Percentiles rank a stretch among this genome's conserved stretches.
phyloP scores from a whole-genome alignment of 2,888 invertebrate genomes.

The Hirtodrosophila confusa region DNA sequence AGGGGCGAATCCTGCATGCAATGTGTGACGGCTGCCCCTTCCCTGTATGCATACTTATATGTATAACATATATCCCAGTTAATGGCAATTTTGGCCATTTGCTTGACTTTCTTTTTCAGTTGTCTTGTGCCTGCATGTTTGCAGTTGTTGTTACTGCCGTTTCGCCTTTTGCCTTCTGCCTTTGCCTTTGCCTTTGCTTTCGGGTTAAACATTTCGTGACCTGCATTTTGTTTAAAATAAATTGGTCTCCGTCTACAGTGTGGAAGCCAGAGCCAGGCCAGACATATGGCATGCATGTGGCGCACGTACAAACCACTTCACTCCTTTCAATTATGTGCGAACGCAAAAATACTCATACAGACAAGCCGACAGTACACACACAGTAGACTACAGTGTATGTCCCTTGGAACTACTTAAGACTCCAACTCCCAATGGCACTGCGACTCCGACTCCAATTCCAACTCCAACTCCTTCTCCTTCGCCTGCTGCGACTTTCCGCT shows the following conservation, averaged over 20 bases:
- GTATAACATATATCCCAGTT: conserved; percentile 8
- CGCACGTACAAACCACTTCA: conserved; percentile 77
- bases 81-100: conserved; percentile 51
- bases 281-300: conserved; percentile 77
- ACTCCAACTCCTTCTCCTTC: conserved; percentile 1
- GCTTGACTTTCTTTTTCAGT: conserved; percentile 54
- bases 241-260: conserved; percentile 58
- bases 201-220: conserved; percentile 78
- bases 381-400: conserved; percentile 15
- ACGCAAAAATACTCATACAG: conserved; percentile 47
- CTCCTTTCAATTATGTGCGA: conserved; percentile 77
- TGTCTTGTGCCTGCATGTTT: conserved; percentile 45
- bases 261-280: conserved; percentile 17
- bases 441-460: conserved; percentile 5
- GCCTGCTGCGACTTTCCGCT: conserved; percentile 29
- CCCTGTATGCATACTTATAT: not conserved
- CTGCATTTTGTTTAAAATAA: conserved; percentile 79
- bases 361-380: not conserved
- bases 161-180: conserved; percentile 6
- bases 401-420: conserved; percentile 1
- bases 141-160: conserved; percentile 28
- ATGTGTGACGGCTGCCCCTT: conserved; percentile 20
- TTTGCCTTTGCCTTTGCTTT: conserved; percentile 37
- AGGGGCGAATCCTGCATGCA: conserved; percentile 50
- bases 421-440: conserved; percentile 13